Conservation (phyloP, 1,140 invertebrate genomes). For the Eriosoma lanigerum region DNA sequence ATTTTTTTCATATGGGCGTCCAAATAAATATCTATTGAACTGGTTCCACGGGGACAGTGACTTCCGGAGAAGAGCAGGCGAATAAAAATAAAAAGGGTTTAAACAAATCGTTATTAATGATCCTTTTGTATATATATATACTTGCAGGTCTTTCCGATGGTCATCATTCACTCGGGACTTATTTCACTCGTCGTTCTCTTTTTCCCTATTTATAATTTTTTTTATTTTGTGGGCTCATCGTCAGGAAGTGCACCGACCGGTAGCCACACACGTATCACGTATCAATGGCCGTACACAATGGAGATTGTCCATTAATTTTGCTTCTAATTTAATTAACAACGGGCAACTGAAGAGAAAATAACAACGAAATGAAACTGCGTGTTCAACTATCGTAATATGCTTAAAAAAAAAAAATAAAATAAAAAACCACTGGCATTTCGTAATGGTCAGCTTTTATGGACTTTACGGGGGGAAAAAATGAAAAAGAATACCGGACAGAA, state of each 20-base stretch:
- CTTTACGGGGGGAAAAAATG: constrained; percentile 26
- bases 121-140: constrained; percentile 34
- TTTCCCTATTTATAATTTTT: constrained; percentile 35
- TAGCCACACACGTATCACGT: constrained; percentile 17
- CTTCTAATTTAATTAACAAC: constrained; percentile 49
- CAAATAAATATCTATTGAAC: constrained; percentile 47
- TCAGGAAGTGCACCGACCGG: constrained; percentile 33
- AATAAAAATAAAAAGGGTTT: constrained; percentile 45
- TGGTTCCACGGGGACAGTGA: constrained; percentile 36
- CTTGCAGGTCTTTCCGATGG: constrained; percentile 45
- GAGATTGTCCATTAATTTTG: constrained; percentile 49
- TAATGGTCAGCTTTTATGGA: constrained; percentile 32
- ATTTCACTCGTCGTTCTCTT: constrained; percentile 23
- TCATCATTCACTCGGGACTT: constrained; percentile 50
- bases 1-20: not conserved
- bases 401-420: too few species aligned
- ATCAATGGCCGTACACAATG: constrained; percentile 43
- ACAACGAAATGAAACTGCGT: constrained; percentile 38
- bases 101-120: constrained; percentile 51
- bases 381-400: constrained; percentile 41
- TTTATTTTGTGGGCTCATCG: constrained; percentile 43
- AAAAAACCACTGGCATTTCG: constrained; percentile 28
- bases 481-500: constrained; percentile 41
- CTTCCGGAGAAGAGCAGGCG: not conserved
- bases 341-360: constrained; percentile 47